These are phyloP conservation scores for Anguilla anguilla DNA, from an alignment of 2,797 vertebrate genomes.

Conservation along the genomic window DNA sequence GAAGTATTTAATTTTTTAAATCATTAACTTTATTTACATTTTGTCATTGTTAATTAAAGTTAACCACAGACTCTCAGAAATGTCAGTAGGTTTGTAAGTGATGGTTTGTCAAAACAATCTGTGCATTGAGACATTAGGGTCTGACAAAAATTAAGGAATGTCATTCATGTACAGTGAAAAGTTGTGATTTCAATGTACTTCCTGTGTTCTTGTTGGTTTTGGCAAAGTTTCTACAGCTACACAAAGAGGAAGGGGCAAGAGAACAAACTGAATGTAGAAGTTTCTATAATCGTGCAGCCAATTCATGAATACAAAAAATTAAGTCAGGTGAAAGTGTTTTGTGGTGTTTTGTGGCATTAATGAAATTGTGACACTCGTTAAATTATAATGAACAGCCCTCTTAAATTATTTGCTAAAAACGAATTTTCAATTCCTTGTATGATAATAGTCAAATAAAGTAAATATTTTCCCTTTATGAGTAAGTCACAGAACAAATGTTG, in stretches of 20 bases:
- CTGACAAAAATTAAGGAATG: not conserved
- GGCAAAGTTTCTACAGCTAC: not conserved
- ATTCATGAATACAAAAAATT: not conserved
- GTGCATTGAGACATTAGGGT: not conserved
- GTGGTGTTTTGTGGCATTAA: not conserved
- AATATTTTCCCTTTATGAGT: not conserved
- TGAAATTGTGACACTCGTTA: not conserved
- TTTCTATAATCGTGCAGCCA: not conserved
- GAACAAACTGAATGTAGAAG: not conserved
- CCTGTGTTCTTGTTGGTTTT: not conserved
- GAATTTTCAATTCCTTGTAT: not conserved
- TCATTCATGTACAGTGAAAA: not conserved
- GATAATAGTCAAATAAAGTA: not conserved
- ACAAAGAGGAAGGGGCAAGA: not conserved
- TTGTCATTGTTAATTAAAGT: not conserved
- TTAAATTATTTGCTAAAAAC: not conserved
- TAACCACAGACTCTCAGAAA: not conserved
- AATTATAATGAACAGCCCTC: not conserved
- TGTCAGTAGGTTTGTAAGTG: not conserved
- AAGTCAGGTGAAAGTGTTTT: not conserved
- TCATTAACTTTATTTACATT: not conserved
- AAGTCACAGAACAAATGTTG: not conserved
- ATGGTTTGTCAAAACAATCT: not conserved
- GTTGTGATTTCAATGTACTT: not conserved
- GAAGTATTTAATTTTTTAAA: not conserved